Percentiles rank a stretch among this genome's conserved stretches.
Evolutionary conservation across 2,797 vertebrate species (phyloP).

Genomic region (Neostethus bicornis): DNA sequence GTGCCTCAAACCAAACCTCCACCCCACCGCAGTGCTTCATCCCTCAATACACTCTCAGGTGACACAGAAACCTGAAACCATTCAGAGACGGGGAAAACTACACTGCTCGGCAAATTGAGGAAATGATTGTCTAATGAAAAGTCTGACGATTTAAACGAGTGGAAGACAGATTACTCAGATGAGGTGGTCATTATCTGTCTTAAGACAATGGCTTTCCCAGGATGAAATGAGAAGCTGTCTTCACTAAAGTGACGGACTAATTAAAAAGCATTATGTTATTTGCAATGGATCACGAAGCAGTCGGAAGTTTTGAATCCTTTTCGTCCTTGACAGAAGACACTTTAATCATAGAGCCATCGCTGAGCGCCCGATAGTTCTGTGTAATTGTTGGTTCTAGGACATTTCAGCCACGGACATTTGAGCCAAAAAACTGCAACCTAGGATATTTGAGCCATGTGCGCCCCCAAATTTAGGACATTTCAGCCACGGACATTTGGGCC

Average conservation of each 20-base stretch:
- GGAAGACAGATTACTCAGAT: conserved; percentile 1
- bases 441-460: too few species aligned
- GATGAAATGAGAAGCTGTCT: background rate
- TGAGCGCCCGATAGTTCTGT: background rate
- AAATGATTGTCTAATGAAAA: conserved; percentile 13
- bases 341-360: background rate
- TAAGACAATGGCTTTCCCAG: conserved; percentile 6
- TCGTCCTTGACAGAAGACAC: background rate
- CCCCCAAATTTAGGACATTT: too few species aligned
- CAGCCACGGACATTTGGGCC: too few species aligned
- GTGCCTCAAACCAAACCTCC: conserved; percentile 10
- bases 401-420: too few species aligned
- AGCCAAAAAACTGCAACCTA: too few species aligned
- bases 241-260: conserved; percentile 7
- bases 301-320: background rate
- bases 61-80: conserved; percentile 55
- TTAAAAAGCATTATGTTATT: conserved; percentile 12
- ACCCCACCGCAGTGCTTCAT: conserved; percentile 10
- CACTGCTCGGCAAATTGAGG: conserved; percentile 24
- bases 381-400: too few species aligned
- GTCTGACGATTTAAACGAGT: background rate
- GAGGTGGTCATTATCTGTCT: background rate
- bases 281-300: background rate
- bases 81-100: conserved; percentile 22
- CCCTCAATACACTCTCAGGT: conserved; percentile 40